These are phyloP conservation scores for Holcopasites calliopsidis DNA, from an alignment of 1,140 invertebrate species.

Conservation along the genomic window DNA sequence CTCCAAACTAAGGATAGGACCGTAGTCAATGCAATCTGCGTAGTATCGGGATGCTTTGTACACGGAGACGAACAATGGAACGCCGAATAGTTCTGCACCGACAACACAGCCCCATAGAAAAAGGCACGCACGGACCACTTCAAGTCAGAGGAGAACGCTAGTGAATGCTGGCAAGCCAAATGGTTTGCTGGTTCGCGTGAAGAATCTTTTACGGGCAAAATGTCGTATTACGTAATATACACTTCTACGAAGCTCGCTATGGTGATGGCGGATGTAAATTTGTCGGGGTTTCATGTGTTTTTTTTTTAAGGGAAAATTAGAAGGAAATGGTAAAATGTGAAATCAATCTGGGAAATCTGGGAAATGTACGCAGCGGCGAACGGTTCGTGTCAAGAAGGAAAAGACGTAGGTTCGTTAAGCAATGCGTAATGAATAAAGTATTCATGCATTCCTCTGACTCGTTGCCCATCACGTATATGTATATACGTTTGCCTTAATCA, in stretches of 20 bases:
- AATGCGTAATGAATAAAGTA: slow-evolving; percentile 48
- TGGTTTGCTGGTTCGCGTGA: slow-evolving; percentile 59
- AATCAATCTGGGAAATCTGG: slow-evolving; percentile 28
- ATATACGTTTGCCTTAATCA: slow-evolving; percentile 25
- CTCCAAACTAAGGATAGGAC: slow-evolving; percentile 43
- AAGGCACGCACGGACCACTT: slow-evolving; percentile 68
- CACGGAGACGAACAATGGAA: slow-evolving; percentile 63
- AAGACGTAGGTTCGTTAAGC: slow-evolving; percentile 44
- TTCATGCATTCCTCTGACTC: slow-evolving; percentile 49
- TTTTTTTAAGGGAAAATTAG: too few species aligned
- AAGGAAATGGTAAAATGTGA: too few species aligned
- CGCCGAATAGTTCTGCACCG: slow-evolving; percentile 47
- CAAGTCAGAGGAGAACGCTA: slow-evolving; percentile 58
- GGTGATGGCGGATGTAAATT: slow-evolving; percentile 1
- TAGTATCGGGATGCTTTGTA: slow-evolving; percentile 70
- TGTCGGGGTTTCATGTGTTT: neutral
- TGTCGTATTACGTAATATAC: slow-evolving; percentile 24
- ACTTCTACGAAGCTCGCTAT: neutral
- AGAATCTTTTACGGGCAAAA: slow-evolving; percentile 72
- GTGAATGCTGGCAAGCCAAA: slow-evolving; percentile 59
- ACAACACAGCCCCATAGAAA: slow-evolving; percentile 48
- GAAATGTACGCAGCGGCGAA: slow-evolving; percentile 51
- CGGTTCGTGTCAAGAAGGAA: slow-evolving; percentile 38
- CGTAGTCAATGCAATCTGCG: slow-evolving; percentile 69
- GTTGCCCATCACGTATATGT: slow-evolving; percentile 30